Conservation (phyloP, 2,113 vertebrate genomes). For the Ammodytes marinus region DNA sequence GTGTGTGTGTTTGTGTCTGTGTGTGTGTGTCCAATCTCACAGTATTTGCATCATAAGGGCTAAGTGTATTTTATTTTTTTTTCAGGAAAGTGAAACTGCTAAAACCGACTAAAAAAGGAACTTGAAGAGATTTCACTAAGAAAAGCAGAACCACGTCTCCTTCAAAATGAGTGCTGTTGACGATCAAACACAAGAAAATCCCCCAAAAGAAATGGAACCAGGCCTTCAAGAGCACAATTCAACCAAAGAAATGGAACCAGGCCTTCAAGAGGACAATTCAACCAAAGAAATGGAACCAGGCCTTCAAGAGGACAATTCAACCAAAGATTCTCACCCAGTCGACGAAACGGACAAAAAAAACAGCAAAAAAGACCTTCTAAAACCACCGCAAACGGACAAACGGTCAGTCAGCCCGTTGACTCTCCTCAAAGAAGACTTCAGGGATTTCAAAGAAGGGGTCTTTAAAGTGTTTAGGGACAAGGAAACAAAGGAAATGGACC, state of each 20-base stretch:
- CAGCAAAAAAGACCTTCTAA: background rate
- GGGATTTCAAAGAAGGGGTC: slow-evolving; percentile 49
- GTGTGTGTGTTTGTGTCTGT: too few relatives aligned
- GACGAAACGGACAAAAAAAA: background rate
- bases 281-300: background rate
- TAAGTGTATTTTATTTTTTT: too few relatives aligned
- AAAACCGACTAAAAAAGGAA: too few relatives aligned
- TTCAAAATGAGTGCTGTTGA: too few relatives aligned
- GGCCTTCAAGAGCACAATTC: too few relatives aligned
- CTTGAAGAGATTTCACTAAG: too few relatives aligned
- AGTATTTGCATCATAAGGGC: too few relatives aligned
- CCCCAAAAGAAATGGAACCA: too few relatives aligned
- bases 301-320: background rate
- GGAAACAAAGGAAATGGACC: background rate
- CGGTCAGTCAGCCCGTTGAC: slow-evolving; percentile 16
- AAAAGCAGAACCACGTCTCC: too few relatives aligned
- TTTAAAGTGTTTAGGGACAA: slow-evolving; percentile 55
- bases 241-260: slow-evolving; percentile 26
- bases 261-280: background rate
- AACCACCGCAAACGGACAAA: background rate
- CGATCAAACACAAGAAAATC: too few relatives aligned
- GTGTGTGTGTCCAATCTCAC: too few relatives aligned
- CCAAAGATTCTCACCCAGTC: background rate
- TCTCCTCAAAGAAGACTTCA: slow-evolving; percentile 61
- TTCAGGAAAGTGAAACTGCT: too few relatives aligned